Conservation (phyloP, 2,113 vertebrate species). For the Pantherophis guttatus region DNA sequence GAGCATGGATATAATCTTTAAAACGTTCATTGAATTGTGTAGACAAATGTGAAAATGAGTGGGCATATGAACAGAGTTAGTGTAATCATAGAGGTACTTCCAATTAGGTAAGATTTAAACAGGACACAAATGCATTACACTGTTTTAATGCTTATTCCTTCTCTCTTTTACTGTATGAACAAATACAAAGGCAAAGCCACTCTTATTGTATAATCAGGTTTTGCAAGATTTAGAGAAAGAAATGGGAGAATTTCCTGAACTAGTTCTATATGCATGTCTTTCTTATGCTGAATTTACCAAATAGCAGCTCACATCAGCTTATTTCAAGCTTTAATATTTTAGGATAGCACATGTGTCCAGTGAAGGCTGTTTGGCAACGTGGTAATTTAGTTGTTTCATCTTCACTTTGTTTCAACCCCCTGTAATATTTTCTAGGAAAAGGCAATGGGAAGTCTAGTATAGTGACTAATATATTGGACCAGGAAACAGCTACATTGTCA, state of each 20-base stretch:
- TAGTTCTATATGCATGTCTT: not conserved
- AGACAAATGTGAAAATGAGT: constrained; percentile 29
- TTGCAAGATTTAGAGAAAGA: not conserved
- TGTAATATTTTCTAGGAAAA: not conserved
- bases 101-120: not conserved
- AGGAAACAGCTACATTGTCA: not conserved
- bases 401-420: not conserved
- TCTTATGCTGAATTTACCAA: not conserved
- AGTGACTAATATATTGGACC: not conserved
- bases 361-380: not conserved
- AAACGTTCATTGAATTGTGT: constrained; percentile 36
- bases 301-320: not conserved
- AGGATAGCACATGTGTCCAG: not conserved
- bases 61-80: not conserved
- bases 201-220: not conserved
- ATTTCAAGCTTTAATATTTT: not conserved
- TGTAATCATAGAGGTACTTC: not conserved
- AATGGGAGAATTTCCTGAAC: not conserved
- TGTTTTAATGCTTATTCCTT: not conserved
- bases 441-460: not conserved
- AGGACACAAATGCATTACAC: not conserved
- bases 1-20: constrained; percentile 70
- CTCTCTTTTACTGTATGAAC: not conserved
- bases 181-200: not conserved
- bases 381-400: not conserved